Evolutionary conservation across 1,140 invertebrate genomes (phyloP), one percentile per base, ranked within the genome.

Genomic region (Papilio polyxenes): DNA sequence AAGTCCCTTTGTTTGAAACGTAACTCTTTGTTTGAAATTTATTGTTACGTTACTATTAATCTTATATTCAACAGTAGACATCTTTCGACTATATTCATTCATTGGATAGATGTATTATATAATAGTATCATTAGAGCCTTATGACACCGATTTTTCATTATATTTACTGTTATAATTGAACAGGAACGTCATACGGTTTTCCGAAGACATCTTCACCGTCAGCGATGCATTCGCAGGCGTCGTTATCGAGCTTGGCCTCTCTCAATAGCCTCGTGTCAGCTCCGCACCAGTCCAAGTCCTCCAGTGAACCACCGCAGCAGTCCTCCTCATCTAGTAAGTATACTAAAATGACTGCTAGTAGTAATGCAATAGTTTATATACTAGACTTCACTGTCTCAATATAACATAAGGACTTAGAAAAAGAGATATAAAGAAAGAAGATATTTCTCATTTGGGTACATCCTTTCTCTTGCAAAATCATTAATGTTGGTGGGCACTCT

Each of bases 161-260:
- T 31, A 15, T 51, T 74, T 2, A 31, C 7, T 37, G 7, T n/a
- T 75, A 81, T 72, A 15, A 20, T 44, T 81, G 40, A 37, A 11
- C 88, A 94, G 92, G 92, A 80, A 90, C 93, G 8, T 91, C 90
- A n/a, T 95, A 95, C 83, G 92, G 93, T 7, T 91, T 95, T 83
- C 94, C 94, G 40, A 95, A 95, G 86, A 95, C 94, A 0, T 95
- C 94, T 0, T 95, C 94, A 3, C 94, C 94, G 0, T 95, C 94
- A 0, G 90, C 91, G 37, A 93, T 93, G 87, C 91, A 92, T 53
- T 89, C 90, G 0, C 90, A 90, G 56, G 83, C 81, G 3, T 91
- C 92, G 0, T 76, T 94, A 40, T 93, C 93, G 13, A 93, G 90
- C 48, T 78, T 94, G 31, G 92, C 93, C 0, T 94, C 93, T 1